Base-by-base conservation (phyloP, 2,113 vertebrate species). In the Prinia subflava region DNA sequence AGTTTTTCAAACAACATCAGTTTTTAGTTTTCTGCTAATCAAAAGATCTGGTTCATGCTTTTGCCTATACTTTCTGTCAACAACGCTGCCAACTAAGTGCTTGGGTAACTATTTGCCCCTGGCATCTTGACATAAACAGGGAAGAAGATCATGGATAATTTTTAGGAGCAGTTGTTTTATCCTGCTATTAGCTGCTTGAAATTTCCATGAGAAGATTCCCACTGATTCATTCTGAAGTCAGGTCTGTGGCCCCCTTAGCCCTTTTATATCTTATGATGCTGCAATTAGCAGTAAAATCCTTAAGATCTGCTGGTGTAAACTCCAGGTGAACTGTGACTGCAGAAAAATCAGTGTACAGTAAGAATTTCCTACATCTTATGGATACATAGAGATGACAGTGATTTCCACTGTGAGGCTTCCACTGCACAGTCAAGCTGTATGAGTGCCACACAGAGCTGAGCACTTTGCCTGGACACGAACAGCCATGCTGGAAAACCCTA, bases 1-100 rank as follows among this genome's bases (percentile, higher is more conserved):
- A 91, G 84, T 71, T 92, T 93, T 95, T 74, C 30, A 52, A 71
- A 88, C 42, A 65, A 42, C 44, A 80, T 56, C 15, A 73, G 39
- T 90, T 87, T 81, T 91, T 83, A 35, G 57, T 93, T 91, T 93
- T 96, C 68, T 74, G 85, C 60, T 90, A 52, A 90, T 46, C 23
- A 13, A 69, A 91, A 82, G 63, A 89, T 69, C 49, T 71, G 39
- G n/a, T 91, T 87, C 37, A 13, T 35, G n/a, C 33, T 84, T 94
- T 62, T 69, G 46, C 52, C 49, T 73, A n/a, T 35, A 49, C 44
- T 25, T 83, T 35, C 81, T 74, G 33, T 69, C 73, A 89, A 74
- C 52, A 78, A 20, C 16, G 53, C 55, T 60, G 35, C 41, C 44
- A 75, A n/a, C 62, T 10, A 83, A 76, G 55, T 5, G 3, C 25